Conservation (phyloP, 2,113 vertebrate species). For the Sebastes schlegelii region DNA sequence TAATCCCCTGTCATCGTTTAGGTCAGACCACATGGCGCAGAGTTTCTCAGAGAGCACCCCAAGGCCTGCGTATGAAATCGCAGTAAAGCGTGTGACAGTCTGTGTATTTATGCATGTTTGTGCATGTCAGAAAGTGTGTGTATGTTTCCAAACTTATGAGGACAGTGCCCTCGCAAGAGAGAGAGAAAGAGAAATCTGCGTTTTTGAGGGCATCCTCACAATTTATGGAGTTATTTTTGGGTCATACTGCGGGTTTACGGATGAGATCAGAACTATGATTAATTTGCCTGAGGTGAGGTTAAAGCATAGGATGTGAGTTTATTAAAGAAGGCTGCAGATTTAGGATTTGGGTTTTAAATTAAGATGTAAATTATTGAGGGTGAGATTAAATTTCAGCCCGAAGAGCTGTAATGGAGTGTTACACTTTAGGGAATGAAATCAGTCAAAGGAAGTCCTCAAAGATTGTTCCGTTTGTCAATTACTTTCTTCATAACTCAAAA, state of each 20-base stretch:
- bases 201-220: background rate
- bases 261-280: conserved; percentile 43
- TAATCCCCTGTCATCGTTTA: conserved; percentile 25
- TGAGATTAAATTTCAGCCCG: conserved; percentile 14
- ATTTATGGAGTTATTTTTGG: conserved; percentile 31
- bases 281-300: conserved; percentile 18
- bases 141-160: background rate
- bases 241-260: conserved; percentile 19
- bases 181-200: background rate
- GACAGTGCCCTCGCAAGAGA: conserved; percentile 10
- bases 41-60: conserved; percentile 23
- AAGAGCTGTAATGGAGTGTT: background rate
- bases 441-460: background rate
- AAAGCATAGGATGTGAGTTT: conserved; percentile 9
- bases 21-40: conserved; percentile 25
- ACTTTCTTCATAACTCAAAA: conserved; percentile 6
- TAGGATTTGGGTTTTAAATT: conserved; percentile 23
- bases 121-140: background rate
- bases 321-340: background rate
- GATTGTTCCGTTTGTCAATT: background rate
- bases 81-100: conserved; percentile 24
- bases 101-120: conserved; percentile 20
- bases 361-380: background rate
- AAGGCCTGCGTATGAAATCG: conserved; percentile 34
- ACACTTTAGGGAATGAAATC: conserved; percentile 1